These are phyloP conservation scores for Paratilapia polleni DNA, from an alignment of 2,113 vertebrate genomes.

Conservation along the genomic window DNA sequence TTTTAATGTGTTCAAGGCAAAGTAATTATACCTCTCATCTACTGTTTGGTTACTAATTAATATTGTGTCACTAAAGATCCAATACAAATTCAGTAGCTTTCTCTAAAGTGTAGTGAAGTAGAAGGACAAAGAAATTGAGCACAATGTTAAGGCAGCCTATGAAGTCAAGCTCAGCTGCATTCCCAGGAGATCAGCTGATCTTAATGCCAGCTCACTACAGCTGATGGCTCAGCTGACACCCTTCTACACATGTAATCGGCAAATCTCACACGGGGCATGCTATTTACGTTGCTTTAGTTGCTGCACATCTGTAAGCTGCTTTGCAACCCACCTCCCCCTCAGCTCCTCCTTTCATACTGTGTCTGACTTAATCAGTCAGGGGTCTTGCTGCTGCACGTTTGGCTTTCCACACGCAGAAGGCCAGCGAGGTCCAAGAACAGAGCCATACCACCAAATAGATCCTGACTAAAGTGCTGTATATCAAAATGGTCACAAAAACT, in stretches of 20 bases:
- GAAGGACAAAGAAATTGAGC: neutral
- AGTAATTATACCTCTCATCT: too few species aligned
- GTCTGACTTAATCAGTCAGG: neutral
- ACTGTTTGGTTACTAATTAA: too few species aligned
- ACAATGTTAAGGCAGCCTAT: neutral
- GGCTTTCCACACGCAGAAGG: neutral
- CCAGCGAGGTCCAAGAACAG: neutral
- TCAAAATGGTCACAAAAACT: neutral
- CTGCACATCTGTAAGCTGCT: neutral
- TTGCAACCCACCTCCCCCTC: neutral
- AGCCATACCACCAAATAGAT: neutral
- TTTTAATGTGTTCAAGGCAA: too few species aligned
- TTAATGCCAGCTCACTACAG: neutral
- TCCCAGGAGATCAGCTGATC: neutral
- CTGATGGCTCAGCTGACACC: neutral
- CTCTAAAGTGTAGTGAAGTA: neutral
- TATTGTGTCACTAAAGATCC: too few species aligned
- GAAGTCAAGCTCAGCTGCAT: too few species aligned
- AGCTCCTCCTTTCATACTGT: neutral
- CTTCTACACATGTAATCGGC: neutral
- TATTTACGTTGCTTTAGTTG: neutral
- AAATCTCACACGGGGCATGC: too few species aligned
- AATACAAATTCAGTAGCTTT: too few species aligned
- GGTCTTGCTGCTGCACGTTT: neutral
- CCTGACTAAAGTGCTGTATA: neutral